Conservation (phyloP, 2,888 invertebrate genomes). For the Mesodorylaimus sp. region DNA sequence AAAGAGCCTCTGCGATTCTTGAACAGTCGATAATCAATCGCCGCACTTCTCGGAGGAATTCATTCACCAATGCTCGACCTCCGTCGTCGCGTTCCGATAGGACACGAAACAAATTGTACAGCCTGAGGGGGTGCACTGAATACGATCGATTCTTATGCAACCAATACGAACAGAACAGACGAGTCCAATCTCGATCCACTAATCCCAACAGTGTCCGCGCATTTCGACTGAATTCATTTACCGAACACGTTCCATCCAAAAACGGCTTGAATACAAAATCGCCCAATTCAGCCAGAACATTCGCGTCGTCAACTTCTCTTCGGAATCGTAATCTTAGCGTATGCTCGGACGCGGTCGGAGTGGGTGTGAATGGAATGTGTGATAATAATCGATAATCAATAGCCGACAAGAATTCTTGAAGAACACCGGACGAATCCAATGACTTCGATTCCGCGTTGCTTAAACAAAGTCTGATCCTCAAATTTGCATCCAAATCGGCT, state of each 20-base stretch:
- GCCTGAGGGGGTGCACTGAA: neutral
- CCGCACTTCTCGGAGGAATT: neutral
- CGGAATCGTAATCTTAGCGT: neutral
- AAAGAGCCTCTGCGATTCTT: neutral
- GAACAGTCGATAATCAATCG: neutral
- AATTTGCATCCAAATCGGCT: no score
- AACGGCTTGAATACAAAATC: neutral
- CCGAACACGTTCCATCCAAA: neutral
- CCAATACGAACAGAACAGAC: neutral
- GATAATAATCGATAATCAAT: no score
- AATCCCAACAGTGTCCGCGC: neutral
- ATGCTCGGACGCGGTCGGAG: no score
- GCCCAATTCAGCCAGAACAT: neutral
- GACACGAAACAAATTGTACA: neutral
- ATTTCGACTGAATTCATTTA: neutral
- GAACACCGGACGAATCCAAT: no score
- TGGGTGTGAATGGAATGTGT: no score
- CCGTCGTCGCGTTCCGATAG: neutral
- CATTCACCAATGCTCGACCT: neutral
- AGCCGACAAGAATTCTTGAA: no score
- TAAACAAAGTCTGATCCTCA: no score
- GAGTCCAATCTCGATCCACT: neutral
- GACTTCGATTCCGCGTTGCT: no score
- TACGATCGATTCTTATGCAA: neutral
- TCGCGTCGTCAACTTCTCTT: neutral